A percentile compares a stretch with the other conserved stretches of the same genome.
Evolutionary conservation across 2,113 vertebrate species (phyloP).

Genomic region (Ctenomys sociabilis): DNA sequence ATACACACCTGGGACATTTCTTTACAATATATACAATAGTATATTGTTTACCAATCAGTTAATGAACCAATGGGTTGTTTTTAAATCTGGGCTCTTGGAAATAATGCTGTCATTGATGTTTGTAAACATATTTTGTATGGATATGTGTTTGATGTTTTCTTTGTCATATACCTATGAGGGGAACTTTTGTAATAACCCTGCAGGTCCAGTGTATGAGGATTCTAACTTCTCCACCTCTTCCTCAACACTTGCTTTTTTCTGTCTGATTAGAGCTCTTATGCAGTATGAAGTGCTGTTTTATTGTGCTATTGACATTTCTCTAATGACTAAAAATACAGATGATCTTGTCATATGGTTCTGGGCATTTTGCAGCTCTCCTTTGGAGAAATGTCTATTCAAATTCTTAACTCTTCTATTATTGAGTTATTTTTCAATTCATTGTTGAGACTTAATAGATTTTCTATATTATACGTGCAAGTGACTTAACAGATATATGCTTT

Average conservation of each 20-base stretch:
- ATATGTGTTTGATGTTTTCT: conserved; percentile 21
- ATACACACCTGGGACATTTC: too few relatives aligned
- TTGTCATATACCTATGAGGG: neutral
- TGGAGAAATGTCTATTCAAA: neutral
- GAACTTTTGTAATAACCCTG: neutral
- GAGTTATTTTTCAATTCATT: neutral
- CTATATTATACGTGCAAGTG: neutral
- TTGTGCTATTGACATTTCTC: neutral
- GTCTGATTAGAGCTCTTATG: neutral
- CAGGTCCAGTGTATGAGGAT: neutral
- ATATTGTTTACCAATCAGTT: neutral
- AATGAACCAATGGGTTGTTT: neutral
- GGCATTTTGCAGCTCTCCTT: neutral
- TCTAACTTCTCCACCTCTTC: neutral
- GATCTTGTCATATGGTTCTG: neutral
- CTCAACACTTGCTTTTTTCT: neutral
- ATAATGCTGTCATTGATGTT: neutral
- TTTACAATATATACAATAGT: too few relatives aligned
- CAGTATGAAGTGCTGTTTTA: neutral
- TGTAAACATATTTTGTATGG: neutral
- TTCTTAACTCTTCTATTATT: neutral
- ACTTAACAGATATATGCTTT: neutral
- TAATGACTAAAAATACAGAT: neutral
- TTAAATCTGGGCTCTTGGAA: neutral
- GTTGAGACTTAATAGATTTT: neutral